Percentiles rank a stretch among this genome's conserved stretches.
These are phyloP conservation scores for Menura novaehollandiae DNA, from an alignment of 2,113 vertebrate species.

Conservation along the genomic window DNA sequence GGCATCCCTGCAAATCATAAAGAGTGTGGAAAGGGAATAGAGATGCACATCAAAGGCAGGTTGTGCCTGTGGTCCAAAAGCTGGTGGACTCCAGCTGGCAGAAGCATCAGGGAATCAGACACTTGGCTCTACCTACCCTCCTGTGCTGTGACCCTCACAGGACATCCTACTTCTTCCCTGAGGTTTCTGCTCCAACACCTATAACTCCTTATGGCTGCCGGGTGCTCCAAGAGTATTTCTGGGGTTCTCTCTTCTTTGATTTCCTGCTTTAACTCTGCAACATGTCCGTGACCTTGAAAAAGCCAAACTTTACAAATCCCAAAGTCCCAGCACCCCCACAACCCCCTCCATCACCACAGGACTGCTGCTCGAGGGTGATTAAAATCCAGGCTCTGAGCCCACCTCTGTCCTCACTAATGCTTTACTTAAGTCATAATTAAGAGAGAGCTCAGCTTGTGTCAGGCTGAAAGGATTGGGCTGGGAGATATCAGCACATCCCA, in stretches of 20 bases:
- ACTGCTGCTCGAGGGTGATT: neutral
- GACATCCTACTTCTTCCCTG: neutral
- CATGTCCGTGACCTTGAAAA: neutral
- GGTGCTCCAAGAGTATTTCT: neutral
- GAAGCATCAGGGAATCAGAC: accelerated
- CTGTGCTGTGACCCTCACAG: neutral
- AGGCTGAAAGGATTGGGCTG: neutral
- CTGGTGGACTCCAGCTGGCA: neutral
- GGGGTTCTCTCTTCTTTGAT: neutral
- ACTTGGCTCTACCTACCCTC: too few species aligned
- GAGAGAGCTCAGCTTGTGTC: neutral
- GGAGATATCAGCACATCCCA: neutral
- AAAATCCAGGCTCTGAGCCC: neutral
- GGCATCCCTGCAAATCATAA: neutral
- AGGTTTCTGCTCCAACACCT: neutral
- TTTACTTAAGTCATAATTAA: neutral
- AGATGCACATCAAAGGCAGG: neutral
- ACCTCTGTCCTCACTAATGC: neutral
- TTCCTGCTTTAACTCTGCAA: neutral
- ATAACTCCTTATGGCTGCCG: neutral
- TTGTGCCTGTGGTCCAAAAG: neutral
- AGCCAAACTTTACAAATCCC: neutral
- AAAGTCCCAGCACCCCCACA: neutral
- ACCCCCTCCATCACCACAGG: neutral
- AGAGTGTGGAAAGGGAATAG: neutral